Base-by-base conservation (phyloP, 2,888 invertebrate species). In the Protula sp. region DNA sequence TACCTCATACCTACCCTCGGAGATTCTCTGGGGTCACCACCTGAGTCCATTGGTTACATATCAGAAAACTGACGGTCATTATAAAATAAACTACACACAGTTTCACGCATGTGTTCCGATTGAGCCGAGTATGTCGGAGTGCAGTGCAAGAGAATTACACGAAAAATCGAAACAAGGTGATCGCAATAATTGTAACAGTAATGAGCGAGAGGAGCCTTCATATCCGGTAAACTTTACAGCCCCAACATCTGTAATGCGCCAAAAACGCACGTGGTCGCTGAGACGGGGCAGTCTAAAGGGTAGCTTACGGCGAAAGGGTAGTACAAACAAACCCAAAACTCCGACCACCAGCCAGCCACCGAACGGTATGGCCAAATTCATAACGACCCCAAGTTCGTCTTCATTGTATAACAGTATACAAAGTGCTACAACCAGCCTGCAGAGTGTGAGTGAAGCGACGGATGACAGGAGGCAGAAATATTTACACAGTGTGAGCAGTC, bases 11-110 rank as follows among this genome's bases (percentile, higher is more conserved):
- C 50, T 50, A 5, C 50, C 50, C 19, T n/a, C 50, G 24, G 50
- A 50, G 50, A 50, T 50, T 26, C 50, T 50, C 22, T 50, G 50
- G 50, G 50, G 50, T 26, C 24, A 50, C 24, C 50, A 50, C 24
- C 50, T 50, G 22, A 5, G 22, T 22, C 50, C 50, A 5, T 26
- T 50, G 9, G 50, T 50, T 50, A 50, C 50, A 24, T 50, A n/a
- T 24, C 50, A 50, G 24, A 50, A 50, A 24, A 22, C 9, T 19
- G 24, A 50, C 24, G 50, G 50, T 50, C 5, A 50, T 22, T 50
- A 24, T 26, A 50, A 24, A 5, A 24, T 50, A 24, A 26, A 50
- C 50, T 50, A n/a, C 24, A 50, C 50, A 19, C 50, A 50, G 24
- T 50, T 50, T 26, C 50, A 50, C 24, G 24, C 5, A 19, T 22